phyloP scores from a whole-genome alignment of 2,888 invertebrate genomes.

The Aproaerema taeniolella region DNA sequence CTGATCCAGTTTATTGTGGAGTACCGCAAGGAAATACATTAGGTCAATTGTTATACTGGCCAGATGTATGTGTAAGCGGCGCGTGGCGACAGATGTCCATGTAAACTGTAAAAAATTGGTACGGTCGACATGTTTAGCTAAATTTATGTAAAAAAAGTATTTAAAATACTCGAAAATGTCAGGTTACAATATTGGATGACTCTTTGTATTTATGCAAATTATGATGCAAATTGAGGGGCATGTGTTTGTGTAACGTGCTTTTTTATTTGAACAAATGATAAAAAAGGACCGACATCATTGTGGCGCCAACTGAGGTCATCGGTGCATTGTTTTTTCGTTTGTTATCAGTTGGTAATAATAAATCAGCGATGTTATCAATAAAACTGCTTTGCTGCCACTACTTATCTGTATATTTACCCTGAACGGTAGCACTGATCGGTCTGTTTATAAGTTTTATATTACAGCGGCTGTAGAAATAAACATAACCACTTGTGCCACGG shows the following conservation, averaged over 20 bases:
- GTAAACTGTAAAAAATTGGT: slow-evolving; percentile 59
- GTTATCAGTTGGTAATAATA: too few relatives aligned
- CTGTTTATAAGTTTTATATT: slow-evolving; percentile 68
- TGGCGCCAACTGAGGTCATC: too few relatives aligned
- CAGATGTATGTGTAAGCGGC: slow-evolving; percentile 42
- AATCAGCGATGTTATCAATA: too few relatives aligned
- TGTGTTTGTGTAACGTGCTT: too few relatives aligned
- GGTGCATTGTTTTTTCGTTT: too few relatives aligned
- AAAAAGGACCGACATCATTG: too few relatives aligned
- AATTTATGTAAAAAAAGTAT: not conserved
- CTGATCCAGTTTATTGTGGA: slow-evolving; percentile 12
- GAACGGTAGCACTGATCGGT: slow-evolving; percentile 57
- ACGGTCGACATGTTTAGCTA: slow-evolving; percentile 34
- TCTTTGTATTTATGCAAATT: too few relatives aligned
- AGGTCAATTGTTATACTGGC: slow-evolving; percentile 40
- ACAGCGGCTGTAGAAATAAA: slow-evolving; percentile 52
- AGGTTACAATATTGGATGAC: too few relatives aligned
- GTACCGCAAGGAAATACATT: slow-evolving; percentile 20
- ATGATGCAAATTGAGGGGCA: too few relatives aligned
- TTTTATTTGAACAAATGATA: too few relatives aligned
- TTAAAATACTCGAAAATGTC: too few relatives aligned
- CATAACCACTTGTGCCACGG: slow-evolving; percentile 33
- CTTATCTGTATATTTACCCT: slow-evolving; percentile 14
- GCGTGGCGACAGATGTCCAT: slow-evolving; percentile 69
- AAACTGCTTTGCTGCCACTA: not conserved